phyloP scores from a whole-genome alignment of 2,113 vertebrate genomes.

The Pao palembangensis region DNA sequence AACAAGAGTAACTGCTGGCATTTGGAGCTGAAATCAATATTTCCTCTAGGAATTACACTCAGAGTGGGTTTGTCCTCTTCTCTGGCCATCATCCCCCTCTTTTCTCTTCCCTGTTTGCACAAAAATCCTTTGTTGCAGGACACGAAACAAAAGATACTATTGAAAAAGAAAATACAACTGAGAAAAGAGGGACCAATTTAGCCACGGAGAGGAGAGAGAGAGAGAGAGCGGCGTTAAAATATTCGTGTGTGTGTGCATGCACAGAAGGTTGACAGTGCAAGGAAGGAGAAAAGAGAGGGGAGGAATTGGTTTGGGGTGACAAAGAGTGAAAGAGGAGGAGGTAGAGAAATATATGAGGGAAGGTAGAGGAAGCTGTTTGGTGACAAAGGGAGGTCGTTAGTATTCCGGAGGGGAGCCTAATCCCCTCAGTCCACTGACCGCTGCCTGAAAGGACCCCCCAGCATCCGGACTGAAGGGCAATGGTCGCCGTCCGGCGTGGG shows the following conservation, averaged over 20 bases:
- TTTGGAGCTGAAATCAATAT: not conserved
- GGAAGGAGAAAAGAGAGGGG: conserved; percentile 29
- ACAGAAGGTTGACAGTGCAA: conserved; percentile 39
- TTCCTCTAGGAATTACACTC: conserved; percentile 17
- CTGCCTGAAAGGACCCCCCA: conserved; percentile 33
- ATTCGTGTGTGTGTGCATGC: conserved; percentile 5
- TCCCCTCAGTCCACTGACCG: conserved; percentile 47
- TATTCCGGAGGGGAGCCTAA: conserved; percentile 65
- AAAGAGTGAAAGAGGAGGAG: conserved; percentile 33
- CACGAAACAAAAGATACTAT: conserved; percentile 81
- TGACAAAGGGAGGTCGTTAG: conserved; percentile 65
- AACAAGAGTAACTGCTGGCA: not conserved
- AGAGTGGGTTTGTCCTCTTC: conserved; percentile 51
- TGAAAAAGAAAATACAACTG: conserved; percentile 61
- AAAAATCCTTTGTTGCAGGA: conserved; percentile 79
- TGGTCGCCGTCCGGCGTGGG: conserved; percentile 14
- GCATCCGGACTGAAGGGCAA: conserved; percentile 43
- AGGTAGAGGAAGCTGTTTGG: conserved; percentile 44
- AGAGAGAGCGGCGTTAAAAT: not conserved
- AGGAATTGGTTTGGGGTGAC: conserved; percentile 51
- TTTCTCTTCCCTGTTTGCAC: conserved; percentile 66
- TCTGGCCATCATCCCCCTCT: conserved; percentile 49
- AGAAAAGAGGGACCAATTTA: conserved; percentile 48
- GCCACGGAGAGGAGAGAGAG: conserved; percentile 15
- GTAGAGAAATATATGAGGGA: conserved; percentile 25